Evolutionary conservation across 2,113 vertebrate species (phyloP).

Genomic region (Elephas maximus): DNA sequence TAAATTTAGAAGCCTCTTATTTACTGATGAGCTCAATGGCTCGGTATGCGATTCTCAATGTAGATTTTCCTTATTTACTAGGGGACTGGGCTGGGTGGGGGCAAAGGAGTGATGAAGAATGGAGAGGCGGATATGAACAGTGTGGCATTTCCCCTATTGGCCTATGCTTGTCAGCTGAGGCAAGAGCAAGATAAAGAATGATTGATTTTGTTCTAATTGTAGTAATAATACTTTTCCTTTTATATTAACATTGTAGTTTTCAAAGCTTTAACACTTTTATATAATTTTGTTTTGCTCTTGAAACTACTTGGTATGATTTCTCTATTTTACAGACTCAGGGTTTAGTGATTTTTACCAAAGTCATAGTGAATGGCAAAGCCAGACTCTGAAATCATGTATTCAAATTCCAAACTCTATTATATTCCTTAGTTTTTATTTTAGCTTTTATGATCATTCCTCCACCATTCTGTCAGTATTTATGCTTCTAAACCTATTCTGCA

Average conservation of each 20-base stretch:
- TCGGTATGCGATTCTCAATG: neutral
- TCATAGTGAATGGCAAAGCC: neutral
- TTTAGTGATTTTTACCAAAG: neutral
- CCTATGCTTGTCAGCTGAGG: neutral
- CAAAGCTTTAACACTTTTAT: conserved; percentile 13
- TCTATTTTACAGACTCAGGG: neutral
- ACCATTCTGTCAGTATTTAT: conserved; percentile 1
- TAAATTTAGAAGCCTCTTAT: conserved; percentile 6
- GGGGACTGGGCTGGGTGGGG: neutral
- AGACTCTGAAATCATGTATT: conserved; percentile 12
- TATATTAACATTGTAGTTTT: neutral
- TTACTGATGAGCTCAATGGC: neutral
- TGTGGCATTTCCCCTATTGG: neutral
- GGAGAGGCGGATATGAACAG: neutral
- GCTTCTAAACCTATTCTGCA: conserved; percentile 43
- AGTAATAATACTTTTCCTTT: neutral
- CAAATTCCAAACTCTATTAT: neutral
- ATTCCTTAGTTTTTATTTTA: conserved; percentile 43
- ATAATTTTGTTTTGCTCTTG: conserved; percentile 11
- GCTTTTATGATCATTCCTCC: neutral
- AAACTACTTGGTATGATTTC: conserved; percentile 38
- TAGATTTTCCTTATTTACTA: neutral
- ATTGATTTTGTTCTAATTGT: neutral
- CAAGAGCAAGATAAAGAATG: neutral
- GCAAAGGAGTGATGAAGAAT: neutral